Evolutionary conservation across 2,113 vertebrate genomes (phyloP).

Genomic region (Aleadryas rufinucha): DNA sequence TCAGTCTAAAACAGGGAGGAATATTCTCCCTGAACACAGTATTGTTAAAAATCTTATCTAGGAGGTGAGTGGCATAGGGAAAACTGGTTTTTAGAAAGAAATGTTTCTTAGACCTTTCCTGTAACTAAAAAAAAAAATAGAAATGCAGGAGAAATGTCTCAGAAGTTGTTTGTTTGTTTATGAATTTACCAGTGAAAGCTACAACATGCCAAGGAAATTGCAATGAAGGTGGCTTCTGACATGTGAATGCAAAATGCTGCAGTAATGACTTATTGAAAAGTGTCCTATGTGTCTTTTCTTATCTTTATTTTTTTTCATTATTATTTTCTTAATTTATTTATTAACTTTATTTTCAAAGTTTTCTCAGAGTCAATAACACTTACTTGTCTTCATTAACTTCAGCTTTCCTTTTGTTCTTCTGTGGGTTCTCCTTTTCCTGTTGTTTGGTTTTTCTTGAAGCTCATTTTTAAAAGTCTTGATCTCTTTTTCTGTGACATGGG

Average conservation of each 20-base stretch:
- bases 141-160: rapidly evolving
- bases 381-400: background rate
- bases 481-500: background rate
- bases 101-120: background rate
- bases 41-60: background rate
- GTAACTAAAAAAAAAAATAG: background rate
- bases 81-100: background rate
- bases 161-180: background rate
- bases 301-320: background rate
- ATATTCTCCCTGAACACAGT: background rate
- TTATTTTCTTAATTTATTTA: background rate
- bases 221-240: background rate
- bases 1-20: background rate
- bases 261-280: background rate
- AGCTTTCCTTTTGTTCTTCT: background rate
- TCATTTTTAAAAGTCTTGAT: background rate
- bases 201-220: background rate
- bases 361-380: background rate
- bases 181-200: background rate
- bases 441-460: background rate
- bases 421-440: background rate
- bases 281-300: background rate
- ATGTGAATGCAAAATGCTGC: background rate
- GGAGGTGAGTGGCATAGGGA: background rate
- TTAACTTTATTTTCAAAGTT: background rate